Conservation (phyloP, 1,140 invertebrate genomes). For the Scylla paramamosain region DNA sequence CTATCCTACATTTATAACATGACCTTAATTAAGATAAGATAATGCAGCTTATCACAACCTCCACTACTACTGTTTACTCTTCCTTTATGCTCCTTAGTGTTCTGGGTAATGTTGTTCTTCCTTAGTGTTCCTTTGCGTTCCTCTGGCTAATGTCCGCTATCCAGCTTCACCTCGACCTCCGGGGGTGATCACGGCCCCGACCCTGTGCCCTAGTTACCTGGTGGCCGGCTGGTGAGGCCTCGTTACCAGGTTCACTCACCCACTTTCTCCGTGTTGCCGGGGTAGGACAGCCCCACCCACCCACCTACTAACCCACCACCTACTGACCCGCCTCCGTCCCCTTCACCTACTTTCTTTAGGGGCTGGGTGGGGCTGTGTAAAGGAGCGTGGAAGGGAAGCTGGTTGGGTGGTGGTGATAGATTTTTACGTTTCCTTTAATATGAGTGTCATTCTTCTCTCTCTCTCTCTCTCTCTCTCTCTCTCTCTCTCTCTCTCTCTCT, state of each 20-base stretch:
- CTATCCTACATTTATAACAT: too few species aligned
- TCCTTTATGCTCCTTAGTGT: too few species aligned
- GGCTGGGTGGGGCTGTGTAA: background rate
- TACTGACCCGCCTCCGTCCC: background rate
- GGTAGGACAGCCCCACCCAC: background rate
- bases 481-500: too few species aligned
- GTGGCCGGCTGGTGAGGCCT: background rate
- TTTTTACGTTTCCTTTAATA: too few species aligned
- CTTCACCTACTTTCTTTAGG: background rate
- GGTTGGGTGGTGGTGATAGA: background rate
- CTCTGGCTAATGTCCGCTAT: background rate
- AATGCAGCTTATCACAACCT: too few species aligned
- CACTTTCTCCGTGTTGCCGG: background rate
- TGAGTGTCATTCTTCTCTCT: too few species aligned
- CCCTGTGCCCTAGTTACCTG: background rate
- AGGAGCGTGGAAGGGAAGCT: background rate
- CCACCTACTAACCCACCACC: constrained; percentile 3
- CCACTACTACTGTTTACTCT: too few species aligned
- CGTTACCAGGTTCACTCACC: constrained; percentile 17
- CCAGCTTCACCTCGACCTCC: background rate
- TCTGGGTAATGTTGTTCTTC: background rate
- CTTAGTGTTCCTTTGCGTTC: too few species aligned
- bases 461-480: too few species aligned
- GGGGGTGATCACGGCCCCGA: background rate
- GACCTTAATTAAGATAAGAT: too few species aligned